Evolutionary conservation across 64 coral and sea anemone genomes (phyloP).

Genomic region (Acropora yongei): DNA sequence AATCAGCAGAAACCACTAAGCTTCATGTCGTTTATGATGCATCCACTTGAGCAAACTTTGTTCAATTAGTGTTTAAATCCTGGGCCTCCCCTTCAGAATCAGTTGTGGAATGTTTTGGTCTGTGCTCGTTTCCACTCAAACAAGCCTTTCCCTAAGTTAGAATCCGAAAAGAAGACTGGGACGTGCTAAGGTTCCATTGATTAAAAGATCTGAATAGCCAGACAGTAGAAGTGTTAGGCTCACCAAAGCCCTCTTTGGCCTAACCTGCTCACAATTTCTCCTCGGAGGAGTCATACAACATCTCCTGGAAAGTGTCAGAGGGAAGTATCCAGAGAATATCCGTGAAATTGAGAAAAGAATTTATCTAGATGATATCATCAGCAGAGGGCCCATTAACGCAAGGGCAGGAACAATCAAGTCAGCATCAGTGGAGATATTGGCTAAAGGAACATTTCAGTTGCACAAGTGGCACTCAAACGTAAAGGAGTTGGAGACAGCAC

Average conservation of each 20-base stretch:
- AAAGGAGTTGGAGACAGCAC: background rate
- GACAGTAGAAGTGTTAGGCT: no score
- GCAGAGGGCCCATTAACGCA: background rate
- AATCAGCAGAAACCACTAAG: constrained; percentile 58
- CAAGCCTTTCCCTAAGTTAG: no score
- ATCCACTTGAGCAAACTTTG: constrained; percentile 40
- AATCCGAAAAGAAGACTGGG: no score
- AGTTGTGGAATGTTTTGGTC: constrained; percentile 27
- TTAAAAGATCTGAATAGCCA: no score
- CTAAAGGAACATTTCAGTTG: constrained; percentile 16
- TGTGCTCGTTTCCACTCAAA: constrained; percentile 28
- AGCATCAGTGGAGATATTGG: constrained; percentile 18
- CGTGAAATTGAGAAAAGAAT: no score
- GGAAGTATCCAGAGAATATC: no score
- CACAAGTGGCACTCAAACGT: background rate
- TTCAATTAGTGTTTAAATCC: constrained; percentile 63
- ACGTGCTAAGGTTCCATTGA: no score
- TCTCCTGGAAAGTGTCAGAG: no score
- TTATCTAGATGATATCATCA: background rate
- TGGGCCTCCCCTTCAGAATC: constrained; percentile 54
- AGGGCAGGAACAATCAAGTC: background rate
- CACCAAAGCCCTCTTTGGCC: no score
- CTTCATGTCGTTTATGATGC: constrained; percentile 57
- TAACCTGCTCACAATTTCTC: no score
- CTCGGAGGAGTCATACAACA: no score